Evolutionary conservation across 2,113 vertebrate species (phyloP).

Genomic region (zebrafish (Danio rerio)): DNA sequence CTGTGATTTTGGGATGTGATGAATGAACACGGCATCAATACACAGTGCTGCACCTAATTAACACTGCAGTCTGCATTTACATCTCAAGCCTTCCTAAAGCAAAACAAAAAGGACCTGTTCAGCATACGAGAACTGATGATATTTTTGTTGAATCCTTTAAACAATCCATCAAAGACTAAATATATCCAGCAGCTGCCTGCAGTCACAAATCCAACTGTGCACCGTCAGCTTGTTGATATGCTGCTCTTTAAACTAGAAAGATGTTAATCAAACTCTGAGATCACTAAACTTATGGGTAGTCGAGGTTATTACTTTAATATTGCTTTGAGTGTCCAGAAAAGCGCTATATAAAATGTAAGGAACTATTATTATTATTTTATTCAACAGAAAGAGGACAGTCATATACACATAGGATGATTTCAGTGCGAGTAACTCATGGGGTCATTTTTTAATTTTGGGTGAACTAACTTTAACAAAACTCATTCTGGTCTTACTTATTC

Average conservation of each 20-base stretch:
- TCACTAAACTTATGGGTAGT: neutral
- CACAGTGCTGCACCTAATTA: neutral
- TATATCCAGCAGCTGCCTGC: neutral
- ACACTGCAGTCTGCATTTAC: too few relatives aligned
- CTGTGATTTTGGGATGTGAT: neutral
- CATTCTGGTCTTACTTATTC: too few relatives aligned
- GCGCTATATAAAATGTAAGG: too few relatives aligned
- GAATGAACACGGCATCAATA: neutral
- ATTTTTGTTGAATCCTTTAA: neutral
- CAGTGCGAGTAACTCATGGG: too few relatives aligned
- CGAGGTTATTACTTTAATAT: too few relatives aligned
- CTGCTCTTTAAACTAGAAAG: neutral
- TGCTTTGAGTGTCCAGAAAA: too few relatives aligned
- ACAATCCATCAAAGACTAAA: neutral
- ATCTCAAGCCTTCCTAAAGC: neutral
- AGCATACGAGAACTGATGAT: neutral
- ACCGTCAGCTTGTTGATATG: neutral
- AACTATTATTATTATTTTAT: too few relatives aligned
- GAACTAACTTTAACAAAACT: too few relatives aligned
- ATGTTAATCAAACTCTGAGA: neutral
- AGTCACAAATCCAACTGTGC: constrained; percentile 9
- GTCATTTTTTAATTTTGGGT: too few relatives aligned
- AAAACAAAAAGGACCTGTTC: too few relatives aligned
- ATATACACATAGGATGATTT: too few relatives aligned
- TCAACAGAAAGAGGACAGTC: too few relatives aligned